Percentiles rank a stretch among this genome's conserved stretches.
Conservation (phyloP, 2,797 vertebrate species). For the Cossypha polioptera region DNA sequence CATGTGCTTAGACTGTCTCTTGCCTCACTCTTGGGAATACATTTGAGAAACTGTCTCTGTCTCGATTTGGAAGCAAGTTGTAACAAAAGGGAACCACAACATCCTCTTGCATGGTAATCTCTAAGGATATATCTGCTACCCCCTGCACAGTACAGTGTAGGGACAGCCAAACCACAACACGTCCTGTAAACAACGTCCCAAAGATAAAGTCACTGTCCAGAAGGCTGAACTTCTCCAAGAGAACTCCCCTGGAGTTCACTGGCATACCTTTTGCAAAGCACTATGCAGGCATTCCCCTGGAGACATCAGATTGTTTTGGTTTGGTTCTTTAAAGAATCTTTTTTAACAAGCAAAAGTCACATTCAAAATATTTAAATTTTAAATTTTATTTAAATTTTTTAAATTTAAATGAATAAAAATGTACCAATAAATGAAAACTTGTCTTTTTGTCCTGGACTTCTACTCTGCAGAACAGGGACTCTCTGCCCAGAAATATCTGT, state of each 20-base stretch:
- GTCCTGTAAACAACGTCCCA: background rate
- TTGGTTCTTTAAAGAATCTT: background rate
- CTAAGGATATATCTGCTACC: background rate
- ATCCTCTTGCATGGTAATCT: background rate
- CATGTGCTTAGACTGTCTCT: background rate
- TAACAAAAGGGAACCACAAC: background rate
- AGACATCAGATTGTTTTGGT: background rate
- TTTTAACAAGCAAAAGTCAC: background rate
- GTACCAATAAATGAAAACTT: background rate
- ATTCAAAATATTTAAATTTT: background rate
- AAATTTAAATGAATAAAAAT: background rate
- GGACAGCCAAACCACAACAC: background rate
- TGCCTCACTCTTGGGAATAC: background rate
- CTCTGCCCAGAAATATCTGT: background rate
- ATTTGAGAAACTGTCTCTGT: accelerated
- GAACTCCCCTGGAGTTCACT: background rate
- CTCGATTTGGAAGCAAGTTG: background rate
- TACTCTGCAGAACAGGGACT: background rate
- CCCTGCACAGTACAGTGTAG: background rate
- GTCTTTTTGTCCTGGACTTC: background rate
- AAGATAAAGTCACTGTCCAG: background rate
- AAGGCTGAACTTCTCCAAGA: background rate
- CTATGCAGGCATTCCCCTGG: background rate
- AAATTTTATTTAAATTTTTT: no score
- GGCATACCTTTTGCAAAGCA: background rate